Evolutionary conservation across 2,888 invertebrate genomes (phyloP), one percentile per base, ranked within the genome.

Genomic region (Drosophila gaucha): DNA sequence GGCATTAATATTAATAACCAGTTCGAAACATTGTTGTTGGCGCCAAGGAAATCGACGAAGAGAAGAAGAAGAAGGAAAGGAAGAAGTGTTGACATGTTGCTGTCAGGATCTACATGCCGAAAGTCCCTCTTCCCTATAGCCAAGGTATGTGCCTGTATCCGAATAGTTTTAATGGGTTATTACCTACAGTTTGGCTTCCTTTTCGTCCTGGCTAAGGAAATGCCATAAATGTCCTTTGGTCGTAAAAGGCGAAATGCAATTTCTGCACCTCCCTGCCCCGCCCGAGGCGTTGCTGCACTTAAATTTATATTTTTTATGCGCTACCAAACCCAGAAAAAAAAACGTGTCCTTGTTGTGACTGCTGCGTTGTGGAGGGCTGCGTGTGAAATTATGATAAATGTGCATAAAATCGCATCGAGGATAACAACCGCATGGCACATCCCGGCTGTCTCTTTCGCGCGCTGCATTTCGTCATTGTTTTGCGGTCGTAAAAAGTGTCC

Each of bases 161-260:
- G 85, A 87, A 86, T 87, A 86, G 87, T 89, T 86, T 88, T 86
- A 88, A 86, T 86, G 86, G 86, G 72, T 89, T 87, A 86, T 85
- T 82, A 74, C 76, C 46, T 46, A 20, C 46, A 6, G 30, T 31
- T 69, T 68, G 55, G 52, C 16, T 43, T 20, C 46, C 36, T 39
- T 26, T 43, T 49, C 36, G 44, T 12, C 18, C 33, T 20, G 14
- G 58, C 44, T 39, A 66, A 58, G 58, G 69, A 67, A 82, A 69
- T 76, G 80, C 70, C 80, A 83, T 78, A 83, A 86, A 86, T 83
- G 86, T 80, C 82, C 69, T 77, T 72, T 72, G 77, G 60, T 84
- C 82, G 80, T 86, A 84, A 84, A 86, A 79, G 79, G 86, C 78
- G 60, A 85, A 86, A 84, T 86, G 84, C 87, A 84, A 86, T 84